A percentile compares a stretch with the other conserved stretches of the same genome.
These are phyloP conservation scores for Apogon hyalosoma DNA, from an alignment of 2,797 vertebrate genomes.

Conservation along the genomic window DNA sequence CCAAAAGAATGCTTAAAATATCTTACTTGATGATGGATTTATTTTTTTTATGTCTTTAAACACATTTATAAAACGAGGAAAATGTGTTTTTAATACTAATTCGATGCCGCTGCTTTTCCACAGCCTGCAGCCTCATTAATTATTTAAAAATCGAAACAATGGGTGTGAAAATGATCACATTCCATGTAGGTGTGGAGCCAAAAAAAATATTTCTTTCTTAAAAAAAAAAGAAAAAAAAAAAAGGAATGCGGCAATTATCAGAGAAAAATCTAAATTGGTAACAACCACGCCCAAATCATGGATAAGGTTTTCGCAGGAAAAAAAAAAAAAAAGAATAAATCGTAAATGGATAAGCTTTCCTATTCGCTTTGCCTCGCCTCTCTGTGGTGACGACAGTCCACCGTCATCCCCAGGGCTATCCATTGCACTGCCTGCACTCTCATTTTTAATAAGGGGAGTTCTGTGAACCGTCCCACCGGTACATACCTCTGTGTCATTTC, in stretches of 20 bases:
- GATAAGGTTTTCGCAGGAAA: conserved; percentile 44
- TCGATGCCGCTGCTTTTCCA: conserved; percentile 2
- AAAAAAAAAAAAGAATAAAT: conserved; percentile 44
- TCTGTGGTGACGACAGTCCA: conserved; percentile 83
- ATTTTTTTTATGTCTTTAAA: conserved; percentile 4
- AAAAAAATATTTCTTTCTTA: not conserved
- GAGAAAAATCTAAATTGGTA: conserved; percentile 15
- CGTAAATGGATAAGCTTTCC: conserved; percentile 61
- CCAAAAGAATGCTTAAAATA: not conserved
- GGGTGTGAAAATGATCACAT: conserved; percentile 50
- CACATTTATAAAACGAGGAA: not conserved
- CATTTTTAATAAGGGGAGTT: conserved; percentile 81
- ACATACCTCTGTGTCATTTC: conserved; percentile 65
- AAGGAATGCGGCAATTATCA: conserved; percentile 45
- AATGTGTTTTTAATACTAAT: conserved; percentile 22
- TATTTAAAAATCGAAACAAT: conserved; percentile 68
- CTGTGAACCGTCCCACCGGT: conserved; percentile 75
- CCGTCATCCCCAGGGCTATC: conserved; percentile 79
- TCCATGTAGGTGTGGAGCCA: conserved; percentile 36
- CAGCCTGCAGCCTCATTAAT: conserved; percentile 57
- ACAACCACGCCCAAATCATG: conserved; percentile 72
- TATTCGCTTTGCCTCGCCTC: conserved; percentile 81
- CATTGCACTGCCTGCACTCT: conserved; percentile 72
- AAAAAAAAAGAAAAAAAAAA: conserved; percentile 22
- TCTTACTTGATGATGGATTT: not conserved